Base-by-base conservation (phyloP, 2,888 invertebrate genomes). In the Cetonia aurata region DNA sequence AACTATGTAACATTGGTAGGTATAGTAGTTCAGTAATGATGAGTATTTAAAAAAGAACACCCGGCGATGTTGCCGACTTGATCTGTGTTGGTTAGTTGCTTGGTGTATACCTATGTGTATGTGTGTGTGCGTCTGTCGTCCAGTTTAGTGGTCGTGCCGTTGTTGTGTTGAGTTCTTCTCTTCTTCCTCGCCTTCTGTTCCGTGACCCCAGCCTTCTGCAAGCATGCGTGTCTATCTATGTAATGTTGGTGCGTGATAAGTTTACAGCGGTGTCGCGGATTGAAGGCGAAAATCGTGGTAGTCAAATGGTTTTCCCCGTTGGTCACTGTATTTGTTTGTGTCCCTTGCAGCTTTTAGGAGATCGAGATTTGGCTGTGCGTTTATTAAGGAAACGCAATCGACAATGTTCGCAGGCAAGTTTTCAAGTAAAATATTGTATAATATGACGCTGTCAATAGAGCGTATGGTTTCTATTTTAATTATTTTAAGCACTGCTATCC, bases 1-100 rank as follows among this genome's bases (percentile, higher is more conserved):
- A 68, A 57, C 57, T 55, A 57, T 50, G 56, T 55, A 56, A 56
- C 44, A 57, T 56, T 57, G 57, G 68, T 68, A 68, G 68, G 68
- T 60, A 59, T 59, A 60, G 60, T 68, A 68, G 55, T 68, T 68
- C 57, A 68, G 68, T 68, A 68, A 68, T 68, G 56, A 68, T 46
- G 56, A 68, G 68, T 57, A 57, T 68, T 57, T 68, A 56, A 68
- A 68, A 57, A 55, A 60, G 68, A 66, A 66, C 48, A 56, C 48
- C 60, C 31, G 44, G 68, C 68, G 48, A 68, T 48, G 68, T 68
- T 68, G 68, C 68, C 68, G 57, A 56, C 48, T 68, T 55, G 48
- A 60, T 42, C 60, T 60, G 60, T 60, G 60, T 60, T 60, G 60
- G 60, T 60, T 48, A 48, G 42, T 31, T 33, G 60, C 60, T 31